Conservation (phyloP, 2,113 vertebrate genomes). For the Orientallactaga bullata region DNA sequence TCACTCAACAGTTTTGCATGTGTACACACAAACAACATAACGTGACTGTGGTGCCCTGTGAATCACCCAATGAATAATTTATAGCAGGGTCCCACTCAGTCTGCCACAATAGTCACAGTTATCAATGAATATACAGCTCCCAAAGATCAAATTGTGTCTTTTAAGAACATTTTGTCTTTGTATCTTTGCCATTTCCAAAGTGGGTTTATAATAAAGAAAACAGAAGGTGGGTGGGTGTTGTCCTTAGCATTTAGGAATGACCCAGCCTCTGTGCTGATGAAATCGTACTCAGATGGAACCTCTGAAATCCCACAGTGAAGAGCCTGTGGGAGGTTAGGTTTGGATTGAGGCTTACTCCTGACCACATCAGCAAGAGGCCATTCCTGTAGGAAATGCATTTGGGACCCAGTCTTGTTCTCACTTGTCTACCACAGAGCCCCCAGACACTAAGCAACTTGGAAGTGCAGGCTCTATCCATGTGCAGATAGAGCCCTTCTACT, state of each 20-base stretch:
- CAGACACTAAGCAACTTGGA: background rate
- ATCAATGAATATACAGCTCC: background rate
- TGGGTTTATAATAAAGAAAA: background rate
- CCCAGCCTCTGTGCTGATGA: constrained; percentile 41
- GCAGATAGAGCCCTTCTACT: background rate
- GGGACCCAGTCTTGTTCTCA: constrained; percentile 16
- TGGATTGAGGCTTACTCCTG: constrained; percentile 4
- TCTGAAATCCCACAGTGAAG: background rate
- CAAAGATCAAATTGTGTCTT: constrained; percentile 14
- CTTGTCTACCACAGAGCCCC: background rate
- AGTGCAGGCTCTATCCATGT: background rate
- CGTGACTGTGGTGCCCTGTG: constrained; percentile 53
- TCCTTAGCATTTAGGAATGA: constrained; percentile 45
- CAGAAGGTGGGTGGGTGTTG: background rate
- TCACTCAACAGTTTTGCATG: constrained; percentile 69
- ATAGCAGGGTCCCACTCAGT: background rate
- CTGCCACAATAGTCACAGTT: background rate
- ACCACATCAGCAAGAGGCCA: background rate
- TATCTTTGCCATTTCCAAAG: constrained; percentile 42
- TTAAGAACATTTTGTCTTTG: constrained; percentile 53
- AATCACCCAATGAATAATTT: constrained; percentile 45
- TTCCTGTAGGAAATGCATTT: background rate
- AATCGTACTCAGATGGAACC: background rate
- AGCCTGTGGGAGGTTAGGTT: background rate
- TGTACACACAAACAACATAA: constrained; percentile 67